phyloP scores from a whole-genome alignment of 2,888 invertebrate genomes.

The Lepidochitona cinerea region DNA sequence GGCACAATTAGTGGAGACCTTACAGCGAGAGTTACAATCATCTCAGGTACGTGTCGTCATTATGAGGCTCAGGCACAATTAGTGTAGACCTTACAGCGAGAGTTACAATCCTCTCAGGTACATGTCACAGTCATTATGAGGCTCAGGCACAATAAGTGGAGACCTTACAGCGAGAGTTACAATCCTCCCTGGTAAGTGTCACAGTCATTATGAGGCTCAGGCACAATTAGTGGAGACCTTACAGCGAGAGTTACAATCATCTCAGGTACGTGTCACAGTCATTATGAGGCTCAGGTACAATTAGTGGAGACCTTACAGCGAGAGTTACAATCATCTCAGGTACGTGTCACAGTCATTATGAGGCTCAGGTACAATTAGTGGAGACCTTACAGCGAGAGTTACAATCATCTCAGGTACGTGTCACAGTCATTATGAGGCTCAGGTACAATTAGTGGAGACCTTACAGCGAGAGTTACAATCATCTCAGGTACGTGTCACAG shows the following conservation, averaged over 20 bases:
- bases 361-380: neutral
- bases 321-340: neutral
- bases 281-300: neutral
- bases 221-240: neutral
- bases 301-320: neutral
- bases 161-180: slow-evolving; percentile 76
- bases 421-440: neutral
- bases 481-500: neutral
- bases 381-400: neutral
- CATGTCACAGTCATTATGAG: slow-evolving; percentile 78
- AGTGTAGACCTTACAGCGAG: slow-evolving; percentile 76
- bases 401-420: neutral
- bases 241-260: neutral
- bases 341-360: neutral
- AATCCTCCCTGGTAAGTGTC: slow-evolving; percentile 74
- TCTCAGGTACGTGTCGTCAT: slow-evolving; percentile 72
- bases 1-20: slow-evolving; percentile 75
- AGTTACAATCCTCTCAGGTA: slow-evolving; percentile 77
- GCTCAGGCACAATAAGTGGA: slow-evolving; percentile 77
- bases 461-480: neutral
- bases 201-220: neutral
- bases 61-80: neutral
- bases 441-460: neutral
- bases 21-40: slow-evolving; percentile 77
- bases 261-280: neutral